Conservation (phyloP, 1,140 invertebrate species). For the Globodera rostochiensis region DNA sequence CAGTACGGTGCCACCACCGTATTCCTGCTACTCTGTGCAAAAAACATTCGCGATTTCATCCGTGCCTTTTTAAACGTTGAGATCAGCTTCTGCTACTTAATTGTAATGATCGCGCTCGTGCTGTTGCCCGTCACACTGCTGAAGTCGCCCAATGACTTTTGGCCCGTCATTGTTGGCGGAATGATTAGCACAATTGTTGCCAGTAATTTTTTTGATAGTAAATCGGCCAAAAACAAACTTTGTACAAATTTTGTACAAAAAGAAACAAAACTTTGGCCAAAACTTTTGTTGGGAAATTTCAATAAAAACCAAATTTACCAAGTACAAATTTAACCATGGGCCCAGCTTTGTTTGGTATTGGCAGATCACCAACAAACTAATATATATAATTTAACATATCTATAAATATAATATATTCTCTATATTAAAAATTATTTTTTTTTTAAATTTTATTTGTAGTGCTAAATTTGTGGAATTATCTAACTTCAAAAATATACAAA, state of each 20-base stretch:
- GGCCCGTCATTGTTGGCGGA: slow-evolving; percentile 68
- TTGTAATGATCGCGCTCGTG: slow-evolving; percentile 72
- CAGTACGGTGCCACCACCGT: slow-evolving; percentile 76
- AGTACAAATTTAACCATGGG: background rate
- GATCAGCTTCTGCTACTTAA: slow-evolving; percentile 73
- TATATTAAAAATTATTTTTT: too few species aligned
- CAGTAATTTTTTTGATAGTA: background rate
- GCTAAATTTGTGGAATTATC: too few species aligned
- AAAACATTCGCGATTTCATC: slow-evolving; percentile 69
- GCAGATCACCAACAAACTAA: too few species aligned
- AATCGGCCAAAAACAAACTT: too few species aligned
- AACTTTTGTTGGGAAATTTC: too few species aligned
- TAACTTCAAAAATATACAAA: too few species aligned
- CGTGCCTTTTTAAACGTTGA: slow-evolving; percentile 69
- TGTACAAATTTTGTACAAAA: too few species aligned
- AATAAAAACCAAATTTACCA: slow-evolving; percentile 7
- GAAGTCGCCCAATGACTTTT: slow-evolving; percentile 76
- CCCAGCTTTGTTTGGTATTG: too few species aligned
- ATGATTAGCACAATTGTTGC: slow-evolving; percentile 45
- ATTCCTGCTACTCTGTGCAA: slow-evolving; percentile 74
- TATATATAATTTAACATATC: too few species aligned
- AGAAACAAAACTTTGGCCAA: too few species aligned
- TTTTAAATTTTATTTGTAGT: too few species aligned
- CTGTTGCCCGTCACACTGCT: slow-evolving; percentile 74
- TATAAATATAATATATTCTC: too few species aligned